Evolutionary conservation across 1,140 invertebrate species (phyloP), one percentile per base, ranked within the genome.

Genomic region (Subanguina moxae): DNA sequence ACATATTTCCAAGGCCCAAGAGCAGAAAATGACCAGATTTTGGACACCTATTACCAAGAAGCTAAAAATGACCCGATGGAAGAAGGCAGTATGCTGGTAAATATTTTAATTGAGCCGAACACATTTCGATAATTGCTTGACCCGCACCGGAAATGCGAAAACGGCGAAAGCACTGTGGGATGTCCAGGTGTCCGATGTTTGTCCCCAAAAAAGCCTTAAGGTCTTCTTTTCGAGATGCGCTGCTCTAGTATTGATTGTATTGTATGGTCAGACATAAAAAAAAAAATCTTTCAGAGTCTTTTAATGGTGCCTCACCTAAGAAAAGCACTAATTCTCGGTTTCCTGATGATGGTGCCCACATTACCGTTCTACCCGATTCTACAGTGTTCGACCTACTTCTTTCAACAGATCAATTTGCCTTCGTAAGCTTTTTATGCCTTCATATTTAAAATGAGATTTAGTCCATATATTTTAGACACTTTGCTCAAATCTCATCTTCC

Each of bases 281-380:
- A 38, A 38, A 5, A 38, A 5, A 38, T 38, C 3, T 38, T 52
- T 52, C 23, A 45, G 52, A 57, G 63, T 30, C 64, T 79, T 23
- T 46, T 77, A 27, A 62, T n/a, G 42, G 65, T 68, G 13, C 64
- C 65, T 21, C 65, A 80, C 66, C 71, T 80, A 23, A 70, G 78
- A 3, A 46, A 69, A 42, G 78, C 78, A 7, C 27, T 83, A 42
- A n/a, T 78, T 28, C 64, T 80, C 13, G 56, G 74, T 9, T 59
- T 82, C 27, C 59, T 71, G 25, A 71, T 77, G 9, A 46, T 81
- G 13, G 32, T 73, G 19, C 68, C 76, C 0, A 71, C 68, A 21
- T 68, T 82, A 38, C 76, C 78, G 0, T 79, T 79, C 64, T 79
- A 82, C 63, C 80, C 78, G 0, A 82, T 79, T 32, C 75, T 79